Conservation (phyloP, 2,797 vertebrate species). For the Gambelia wislizenii region DNA sequence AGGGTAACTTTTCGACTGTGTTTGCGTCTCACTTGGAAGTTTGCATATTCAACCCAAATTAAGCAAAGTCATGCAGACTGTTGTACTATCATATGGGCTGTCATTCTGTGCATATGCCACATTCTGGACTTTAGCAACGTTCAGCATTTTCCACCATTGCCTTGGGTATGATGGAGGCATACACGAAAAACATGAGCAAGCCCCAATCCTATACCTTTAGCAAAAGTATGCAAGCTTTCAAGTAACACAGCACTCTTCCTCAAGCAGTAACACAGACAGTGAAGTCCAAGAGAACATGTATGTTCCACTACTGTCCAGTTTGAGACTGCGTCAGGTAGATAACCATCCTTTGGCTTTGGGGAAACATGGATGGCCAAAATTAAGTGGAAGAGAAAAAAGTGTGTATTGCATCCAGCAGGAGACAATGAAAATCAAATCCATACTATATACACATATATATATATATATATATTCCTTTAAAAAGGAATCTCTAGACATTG, state of each 20-base stretch:
- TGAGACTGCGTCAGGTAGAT: constrained; percentile 39
- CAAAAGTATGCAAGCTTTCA: constrained; percentile 8
- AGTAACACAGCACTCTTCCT: neutral
- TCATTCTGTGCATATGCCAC: neutral
- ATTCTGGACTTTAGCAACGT: neutral
- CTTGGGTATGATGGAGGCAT: too few species aligned
- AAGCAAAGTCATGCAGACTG: neutral
- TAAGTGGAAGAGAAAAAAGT: constrained; percentile 45
- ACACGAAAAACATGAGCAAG: neutral
- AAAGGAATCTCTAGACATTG: constrained; percentile 59
- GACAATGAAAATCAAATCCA: neutral
- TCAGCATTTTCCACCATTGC: neutral
- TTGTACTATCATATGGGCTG: neutral
- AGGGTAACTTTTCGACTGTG: constrained; percentile 7
- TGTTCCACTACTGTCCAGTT: constrained; percentile 34
- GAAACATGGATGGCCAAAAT: constrained; percentile 67
- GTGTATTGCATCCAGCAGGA: neutral
- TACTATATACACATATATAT: constrained; percentile 5
- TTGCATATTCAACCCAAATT: neutral
- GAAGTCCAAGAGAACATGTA: constrained; percentile 36
- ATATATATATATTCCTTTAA: constrained; percentile 61
- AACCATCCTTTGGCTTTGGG: constrained; percentile 51
- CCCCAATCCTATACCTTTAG: too few species aligned
- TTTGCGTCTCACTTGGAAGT: constrained; percentile 6
- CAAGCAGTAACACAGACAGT: constrained; percentile 54